Conservation (phyloP, 2,888 invertebrate species). For the Melieria crassipennis region DNA sequence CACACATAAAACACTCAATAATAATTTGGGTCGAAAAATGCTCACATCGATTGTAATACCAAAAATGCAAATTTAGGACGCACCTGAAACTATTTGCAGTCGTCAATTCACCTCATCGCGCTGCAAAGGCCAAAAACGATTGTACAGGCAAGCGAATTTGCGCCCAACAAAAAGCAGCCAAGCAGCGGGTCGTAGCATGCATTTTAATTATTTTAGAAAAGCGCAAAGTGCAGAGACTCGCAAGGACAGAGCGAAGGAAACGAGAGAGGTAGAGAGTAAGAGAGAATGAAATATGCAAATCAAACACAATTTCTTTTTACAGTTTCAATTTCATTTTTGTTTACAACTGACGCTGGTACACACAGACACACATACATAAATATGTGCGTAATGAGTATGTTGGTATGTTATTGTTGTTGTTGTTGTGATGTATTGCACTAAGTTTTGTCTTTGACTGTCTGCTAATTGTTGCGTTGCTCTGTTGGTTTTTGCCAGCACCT, state of each 20-base stretch:
- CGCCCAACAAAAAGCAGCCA: conserved; percentile 29
- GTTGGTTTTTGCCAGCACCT: no score
- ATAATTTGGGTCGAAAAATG: background rate
- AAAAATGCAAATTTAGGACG: conserved; percentile 2
- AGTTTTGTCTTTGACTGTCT: no score
- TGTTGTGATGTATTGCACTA: no score
- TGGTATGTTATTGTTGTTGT: no score
- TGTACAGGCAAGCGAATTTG: conserved; percentile 1
- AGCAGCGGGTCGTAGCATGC: conserved; percentile 31
- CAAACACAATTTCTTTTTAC: conserved; percentile 12
- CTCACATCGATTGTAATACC: conserved; percentile 4
- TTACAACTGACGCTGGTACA: conserved; percentile 27
- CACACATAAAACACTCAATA: background rate
- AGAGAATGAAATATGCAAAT: no score
- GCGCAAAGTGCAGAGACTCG: no score
- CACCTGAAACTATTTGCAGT: conserved; percentile 20
- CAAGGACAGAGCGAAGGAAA: no score
- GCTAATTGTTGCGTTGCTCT: no score
- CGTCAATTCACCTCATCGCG: background rate
- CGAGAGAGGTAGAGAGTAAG: no score
- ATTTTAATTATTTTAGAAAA: conserved; percentile 13
- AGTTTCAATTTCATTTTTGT: conserved; percentile 24
- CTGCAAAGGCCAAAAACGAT: no score
- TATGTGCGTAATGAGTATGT: background rate
- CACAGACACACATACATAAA: background rate